These are phyloP conservation scores for Danaus chrysippus DNA, from an alignment of 2,888 invertebrate genomes.

Conservation along the genomic window DNA sequence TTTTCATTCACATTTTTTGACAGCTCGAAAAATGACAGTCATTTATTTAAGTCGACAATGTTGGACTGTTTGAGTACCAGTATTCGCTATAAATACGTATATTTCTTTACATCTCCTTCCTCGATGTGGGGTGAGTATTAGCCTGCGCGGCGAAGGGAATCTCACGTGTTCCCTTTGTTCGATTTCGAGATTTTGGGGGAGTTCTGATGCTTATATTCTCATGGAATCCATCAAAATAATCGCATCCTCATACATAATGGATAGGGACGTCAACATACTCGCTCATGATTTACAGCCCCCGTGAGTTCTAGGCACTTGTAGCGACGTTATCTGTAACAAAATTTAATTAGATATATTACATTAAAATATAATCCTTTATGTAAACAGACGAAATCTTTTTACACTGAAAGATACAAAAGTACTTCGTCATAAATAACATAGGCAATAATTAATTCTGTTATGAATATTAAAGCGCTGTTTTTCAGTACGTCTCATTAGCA, in stretches of 20 bases:
- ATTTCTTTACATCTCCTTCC: constrained; percentile 78
- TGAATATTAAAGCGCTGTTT: constrained; percentile 44
- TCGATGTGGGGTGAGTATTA: constrained; percentile 74
- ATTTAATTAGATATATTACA: neutral
- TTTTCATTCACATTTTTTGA: constrained; percentile 80
- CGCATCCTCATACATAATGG: constrained; percentile 70
- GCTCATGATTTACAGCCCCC: constrained; percentile 55
- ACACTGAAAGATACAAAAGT: constrained; percentile 18
- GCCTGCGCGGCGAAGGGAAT: constrained; percentile 69
- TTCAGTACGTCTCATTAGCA: constrained; percentile 54
- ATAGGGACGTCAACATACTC: constrained; percentile 66
- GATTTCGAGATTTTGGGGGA: constrained; percentile 76
- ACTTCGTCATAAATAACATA: constrained; percentile 22
- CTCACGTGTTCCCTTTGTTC: constrained; percentile 76
- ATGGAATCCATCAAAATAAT: constrained; percentile 77
- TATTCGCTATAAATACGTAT: constrained; percentile 80
- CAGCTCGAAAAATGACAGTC: constrained; percentile 78
- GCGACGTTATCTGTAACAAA: neutral
- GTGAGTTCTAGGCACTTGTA: constrained; percentile 31
- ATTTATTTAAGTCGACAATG: constrained; percentile 80
- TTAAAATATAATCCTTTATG: no score
- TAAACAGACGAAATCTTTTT: neutral
- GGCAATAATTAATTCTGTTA: constrained; percentile 37
- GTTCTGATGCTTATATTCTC: constrained; percentile 71
- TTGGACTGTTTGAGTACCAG: constrained; percentile 80